Evolutionary conservation across 1,140 invertebrate species (phyloP), one percentile per base, ranked within the genome.

Genomic region (Euura saliciscinereae): DNA sequence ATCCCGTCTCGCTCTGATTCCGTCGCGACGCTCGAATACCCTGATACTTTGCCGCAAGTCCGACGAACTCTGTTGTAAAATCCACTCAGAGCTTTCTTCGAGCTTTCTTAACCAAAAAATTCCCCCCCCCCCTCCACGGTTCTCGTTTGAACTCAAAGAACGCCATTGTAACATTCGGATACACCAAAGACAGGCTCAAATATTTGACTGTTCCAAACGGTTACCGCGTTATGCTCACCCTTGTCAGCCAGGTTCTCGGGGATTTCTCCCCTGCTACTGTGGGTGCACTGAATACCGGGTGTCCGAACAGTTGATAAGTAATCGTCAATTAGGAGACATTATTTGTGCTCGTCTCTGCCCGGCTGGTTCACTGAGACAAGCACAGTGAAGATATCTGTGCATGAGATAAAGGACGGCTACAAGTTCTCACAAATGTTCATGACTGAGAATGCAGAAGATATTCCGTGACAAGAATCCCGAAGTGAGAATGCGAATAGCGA

Each of bases 191-290:
- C 51, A 4, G 51, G 51, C 5, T 59, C 51, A 59, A 59, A 59
- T 59, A 59, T 59, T 59, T 59, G 51, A 59, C 51, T 59, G 51
- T 59, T 59, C 51, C 51, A 59, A 59, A 59, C 51, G 51, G 51
- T 59, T 59, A 59, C 51, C 51, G 51, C 51, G 51, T 59, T 59
- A 59, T 59, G 51, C 51, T 59, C 51, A 59, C 51, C 51, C 51
- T 59, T 59, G 51, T 59, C 51, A 59, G 51, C 51, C 51, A 59
- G 51, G 51, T 8, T 59, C 51, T 59, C 51, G 6, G 51, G 51
- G 51, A 59, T 59, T 6, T 6, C 51, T n/a, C 46, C 46, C 46
- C 46, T 11, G 6, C 51, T 59, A 59, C 51, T 59, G 51, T 28
- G 51, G 51, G 3, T n/a, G 3, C 51, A n/a, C 13, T 11, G 10